These are phyloP conservation scores for Mylabris phalerata DNA, from an alignment of 1,140 invertebrate species.

Conservation along the genomic window DNA sequence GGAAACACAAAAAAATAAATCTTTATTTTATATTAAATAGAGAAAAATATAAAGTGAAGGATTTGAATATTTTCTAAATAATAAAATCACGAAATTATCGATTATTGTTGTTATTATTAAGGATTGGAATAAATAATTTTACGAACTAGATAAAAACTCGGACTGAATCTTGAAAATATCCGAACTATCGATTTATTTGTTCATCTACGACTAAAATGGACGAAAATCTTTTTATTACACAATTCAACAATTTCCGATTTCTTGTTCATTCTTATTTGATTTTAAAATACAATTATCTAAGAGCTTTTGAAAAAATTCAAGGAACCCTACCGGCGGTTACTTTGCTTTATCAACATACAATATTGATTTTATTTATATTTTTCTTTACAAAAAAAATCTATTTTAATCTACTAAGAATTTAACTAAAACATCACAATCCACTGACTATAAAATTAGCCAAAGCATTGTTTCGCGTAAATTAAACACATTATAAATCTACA, in stretches of 20 bases:
- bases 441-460: constrained; percentile 17
- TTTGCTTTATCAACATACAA: too few species aligned
- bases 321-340: too few species aligned
- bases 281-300: background rate
- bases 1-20: constrained; percentile 12
- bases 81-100: too few species aligned
- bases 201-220: constrained; percentile 6
- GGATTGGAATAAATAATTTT: too few species aligned
- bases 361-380: background rate
- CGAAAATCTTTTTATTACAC: constrained; percentile 1
- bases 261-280: background rate
- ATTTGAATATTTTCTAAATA: constrained; percentile 15
- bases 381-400: background rate
- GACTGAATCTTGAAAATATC: too few species aligned
- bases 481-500: background rate
- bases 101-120: too few species aligned
- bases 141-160: too few species aligned
- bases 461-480: constrained; percentile 15
- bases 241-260: background rate
- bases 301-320: background rate
- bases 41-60: constrained; percentile 12
- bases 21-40: constrained; percentile 8
- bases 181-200: too few species aligned
- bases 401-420: constrained; percentile 5
- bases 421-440: constrained; percentile 21